phyloP scores from a whole-genome alignment of 2,113 vertebrate genomes.

The Rhombomys opimus region DNA sequence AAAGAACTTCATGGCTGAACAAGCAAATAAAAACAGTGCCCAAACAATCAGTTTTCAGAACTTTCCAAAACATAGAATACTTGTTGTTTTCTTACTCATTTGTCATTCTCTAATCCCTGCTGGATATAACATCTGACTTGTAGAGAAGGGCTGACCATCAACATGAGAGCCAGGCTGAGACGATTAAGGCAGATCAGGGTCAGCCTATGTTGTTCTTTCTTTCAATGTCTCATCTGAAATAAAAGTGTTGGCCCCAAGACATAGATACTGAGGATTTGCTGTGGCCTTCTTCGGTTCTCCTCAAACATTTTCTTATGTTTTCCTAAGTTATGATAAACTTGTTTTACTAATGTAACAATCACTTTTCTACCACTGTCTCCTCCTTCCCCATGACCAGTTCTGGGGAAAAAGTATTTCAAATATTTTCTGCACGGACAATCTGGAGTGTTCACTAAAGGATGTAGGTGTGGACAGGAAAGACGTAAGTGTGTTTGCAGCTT shows the following conservation, averaged over 20 bases:
- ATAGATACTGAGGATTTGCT: neutral
- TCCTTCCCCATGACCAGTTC: neutral
- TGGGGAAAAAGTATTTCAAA: neutral
- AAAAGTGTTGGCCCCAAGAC: neutral
- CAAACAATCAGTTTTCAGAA: neutral
- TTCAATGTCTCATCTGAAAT: neutral
- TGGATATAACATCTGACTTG: neutral
- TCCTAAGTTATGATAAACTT: neutral
- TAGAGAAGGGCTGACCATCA: neutral
- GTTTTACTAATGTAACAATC: neutral
- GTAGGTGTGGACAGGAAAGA: neutral
- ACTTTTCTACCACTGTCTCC: neutral
- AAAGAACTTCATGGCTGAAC: neutral
- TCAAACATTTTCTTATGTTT: neutral
- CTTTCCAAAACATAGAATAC: neutral
- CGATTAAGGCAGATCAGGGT: neutral
- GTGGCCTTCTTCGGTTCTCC: neutral
- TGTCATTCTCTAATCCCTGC: neutral
- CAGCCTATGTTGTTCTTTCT: neutral
- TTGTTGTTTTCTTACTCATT: neutral
- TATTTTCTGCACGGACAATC: neutral
- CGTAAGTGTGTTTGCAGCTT: fast-evolving
- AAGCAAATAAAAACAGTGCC: neutral
- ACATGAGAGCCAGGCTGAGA: neutral
- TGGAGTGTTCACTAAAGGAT: neutral